Evolutionary conservation across 1,140 invertebrate species (phyloP), one percentile per base, ranked within the genome.

Genomic region (Octopus sinensis): DNA sequence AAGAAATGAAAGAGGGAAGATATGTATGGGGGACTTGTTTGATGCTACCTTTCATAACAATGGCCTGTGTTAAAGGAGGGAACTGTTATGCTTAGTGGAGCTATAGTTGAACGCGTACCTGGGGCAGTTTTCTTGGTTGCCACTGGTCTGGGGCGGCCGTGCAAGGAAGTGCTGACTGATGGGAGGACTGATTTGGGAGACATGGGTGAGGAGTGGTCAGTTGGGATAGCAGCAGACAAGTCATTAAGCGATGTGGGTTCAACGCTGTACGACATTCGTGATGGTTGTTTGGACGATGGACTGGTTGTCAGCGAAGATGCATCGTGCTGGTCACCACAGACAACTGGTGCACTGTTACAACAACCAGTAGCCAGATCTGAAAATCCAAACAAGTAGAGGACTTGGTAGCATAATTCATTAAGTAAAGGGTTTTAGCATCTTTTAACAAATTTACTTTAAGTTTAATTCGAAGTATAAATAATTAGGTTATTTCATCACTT

Each of bases 111-210:
- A 77, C 76, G 53, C 80, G 76, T 84, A 83, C 82, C 83, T 84
- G 82, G 76, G 76, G 68, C 82, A 17, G 82, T 73, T 84, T 87
- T 87, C 83, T 87, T 87, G 54, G 77, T 54, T 73, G 87, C 85
- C 43, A 87, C 84, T 53, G 87, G 87, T 78, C 87, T 80, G 5
- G 87, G 87, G 76, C 87, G 80, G 43, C 85, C 84, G 62, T 86
- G 84, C 52, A 87, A 80, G 54, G 86, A 82, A 78, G 84, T 82
- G 54, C 71, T 86, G 76, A 77, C 30, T 77, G 76, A 77, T 73
- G 68, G 68, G 68, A 73, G 68, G 76, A 51, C 76, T 51, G 17
- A 77, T 77, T 77, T 77, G 76, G 76, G 52, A 77, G 76, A 52
- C 76, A 77, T 77, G 76, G 76, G 68, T 73, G 68, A 73, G 68